phyloP scores from a whole-genome alignment of 2,797 vertebrate species.

The Peromyscus eremicus region DNA sequence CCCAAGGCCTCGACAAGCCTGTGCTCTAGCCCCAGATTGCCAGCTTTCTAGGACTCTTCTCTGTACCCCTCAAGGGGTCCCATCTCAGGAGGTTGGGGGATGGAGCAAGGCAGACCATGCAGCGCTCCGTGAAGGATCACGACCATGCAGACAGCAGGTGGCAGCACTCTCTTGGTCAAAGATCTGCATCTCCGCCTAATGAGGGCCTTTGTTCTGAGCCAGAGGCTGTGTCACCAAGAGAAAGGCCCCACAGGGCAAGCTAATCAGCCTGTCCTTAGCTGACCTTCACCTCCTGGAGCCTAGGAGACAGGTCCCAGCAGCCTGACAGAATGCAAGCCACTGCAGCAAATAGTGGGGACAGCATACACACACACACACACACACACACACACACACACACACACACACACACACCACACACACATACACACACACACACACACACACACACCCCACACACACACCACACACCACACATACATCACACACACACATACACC shows the following conservation, averaged over 20 bases:
- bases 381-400: not conserved
- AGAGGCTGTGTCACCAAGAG: conserved; percentile 65
- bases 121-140: not conserved
- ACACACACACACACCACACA: not conserved
- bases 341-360: not conserved
- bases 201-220: conserved; percentile 75
- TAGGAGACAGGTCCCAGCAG: not conserved
- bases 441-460: too few relatives aligned
- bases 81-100: too few relatives aligned
- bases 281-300: conserved; percentile 56
- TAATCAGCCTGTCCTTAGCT: conserved; percentile 73
- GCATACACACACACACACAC: not conserved
- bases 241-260: conserved; percentile 66
- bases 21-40: too few relatives aligned
- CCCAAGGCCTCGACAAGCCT: not conserved
- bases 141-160: conserved; percentile 68
- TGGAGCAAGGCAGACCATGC: not conserved
- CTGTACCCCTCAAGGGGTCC: not conserved
- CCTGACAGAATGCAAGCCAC: not conserved
- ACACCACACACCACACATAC: too few relatives aligned
- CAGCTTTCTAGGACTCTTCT: not conserved
- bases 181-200: fast-evolving
- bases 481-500: too few relatives aligned
- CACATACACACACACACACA: too few relatives aligned
- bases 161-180: conserved; percentile 25